Evolutionary conservation across 2,113 vertebrate species (phyloP), one percentile per base, ranked within the genome.

Genomic region (Plecturocebus donacophilus): DNA sequence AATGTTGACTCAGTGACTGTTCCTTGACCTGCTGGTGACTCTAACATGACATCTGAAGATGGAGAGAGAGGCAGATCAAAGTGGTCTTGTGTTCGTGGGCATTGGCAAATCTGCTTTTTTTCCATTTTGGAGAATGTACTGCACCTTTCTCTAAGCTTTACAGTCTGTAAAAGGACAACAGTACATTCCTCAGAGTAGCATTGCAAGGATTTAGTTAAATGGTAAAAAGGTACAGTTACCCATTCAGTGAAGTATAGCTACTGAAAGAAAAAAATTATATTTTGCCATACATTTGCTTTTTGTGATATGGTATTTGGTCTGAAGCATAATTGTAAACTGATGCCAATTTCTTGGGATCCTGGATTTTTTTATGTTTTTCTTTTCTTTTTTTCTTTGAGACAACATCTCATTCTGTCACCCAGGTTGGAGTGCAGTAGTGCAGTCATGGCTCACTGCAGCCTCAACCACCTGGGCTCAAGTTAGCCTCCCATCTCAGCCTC

Each of bases 181-280:
- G 54, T 6, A 19, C 13, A 25, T 30, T 38, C 21, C 2, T 47
- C 19, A 7, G 0, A 8, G 3, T 27, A 64, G 56, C 6, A 19
- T n/a, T 54, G 6, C 11, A 42, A 91, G 25, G 9, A 80, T 12
- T 81, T 89, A 32, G 56, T 49, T 54, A 91, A n/a, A 42, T 79
- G 30, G 77, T 56, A 17, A 79, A 49, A 94, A 6, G 2, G 16
- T 61, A 23, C 3, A 38, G 40, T 54, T 75, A 40, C 0, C 13
- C 21, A 21, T 21, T 95, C 23, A 2, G 12, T 16, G 49, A 81
- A 16, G 1, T 16, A 10, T 40, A 84, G 27, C 9, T 80, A 68
- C 0, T 40, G 61, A 64, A 38, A 66, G 27, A 45, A 68, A 90
- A 80, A 64, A 19, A 25, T 11, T 13, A 12, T 17, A 3, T 77